Base-by-base conservation (phyloP, 1,140 invertebrate genomes). In the Drosophila dunni region DNA sequence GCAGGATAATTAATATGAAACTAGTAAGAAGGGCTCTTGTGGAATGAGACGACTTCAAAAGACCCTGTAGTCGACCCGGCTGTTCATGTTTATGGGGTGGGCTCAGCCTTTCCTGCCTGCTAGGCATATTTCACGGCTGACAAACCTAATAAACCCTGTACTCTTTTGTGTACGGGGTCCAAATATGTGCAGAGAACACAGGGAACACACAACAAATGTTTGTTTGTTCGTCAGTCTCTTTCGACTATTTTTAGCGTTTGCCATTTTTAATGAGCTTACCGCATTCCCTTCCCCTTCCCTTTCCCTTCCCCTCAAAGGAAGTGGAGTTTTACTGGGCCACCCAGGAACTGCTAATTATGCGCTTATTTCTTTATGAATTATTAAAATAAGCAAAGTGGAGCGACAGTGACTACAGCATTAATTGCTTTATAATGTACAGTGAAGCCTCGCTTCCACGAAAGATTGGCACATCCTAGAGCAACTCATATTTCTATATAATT, bases 401-500 rank as follows among this genome's bases (percentile, higher is more conserved):
- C 82, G 61, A 54, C 50, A 53, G 24, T 29, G 53, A 48, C 62
- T 4, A 36, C 46, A 44, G 84, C 84, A 89, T 89, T 89, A 89
- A 89, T 89, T 89, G 85, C 84, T 89, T 90, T 84, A 90, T 89
- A 89, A 89, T 89, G 77, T 10, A 10, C 7, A 61, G 7, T 38
- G 78, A 75, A 64, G 58, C n/a, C 1, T 29, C 17, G 17, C 29
- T 62, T 29, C 24, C 2, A 24, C 24, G 24, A 29, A 29, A 46
- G 11, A 11, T 11, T 50, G n/a, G 15, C 2, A 36, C 5, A 48
- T n/a, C 2, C 3, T 1, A 33, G 42, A n/a, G 36, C 13, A 46
- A 50, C 80, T 89, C 84, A 88, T 88, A 88, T 88, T 89, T 89
- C 84, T 84, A 78, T 90, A 80, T 90, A 89, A 90, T 89, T 89